These are phyloP conservation scores for Daktulosphaira vitifoliae DNA, from an alignment of 1,140 invertebrate genomes.

Conservation along the genomic window DNA sequence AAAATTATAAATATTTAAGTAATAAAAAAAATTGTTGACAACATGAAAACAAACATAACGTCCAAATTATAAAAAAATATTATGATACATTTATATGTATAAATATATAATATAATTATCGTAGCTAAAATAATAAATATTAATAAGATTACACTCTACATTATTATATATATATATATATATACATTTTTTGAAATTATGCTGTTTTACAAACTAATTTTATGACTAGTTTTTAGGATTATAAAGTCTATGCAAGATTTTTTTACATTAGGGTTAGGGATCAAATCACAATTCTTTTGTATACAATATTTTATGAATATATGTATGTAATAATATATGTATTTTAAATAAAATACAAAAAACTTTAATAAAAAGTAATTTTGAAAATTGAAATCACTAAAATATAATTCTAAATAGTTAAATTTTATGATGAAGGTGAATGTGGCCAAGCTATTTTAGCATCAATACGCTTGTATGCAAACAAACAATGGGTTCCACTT, in stretches of 20 bases:
- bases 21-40: too few relatives aligned
- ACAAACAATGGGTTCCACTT: slow-evolving; percentile 69
- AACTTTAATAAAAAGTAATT: neutral
- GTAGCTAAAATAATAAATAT: slow-evolving; percentile 15
- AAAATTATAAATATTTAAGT: too few relatives aligned
- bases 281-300: slow-evolving; percentile 3
- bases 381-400: neutral
- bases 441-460: slow-evolving; percentile 94
- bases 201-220: slow-evolving; percentile 13
- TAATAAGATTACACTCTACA: neutral
- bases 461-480: slow-evolving; percentile 90
- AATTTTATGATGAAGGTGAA: slow-evolving; percentile 43
- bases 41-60: too few relatives aligned
- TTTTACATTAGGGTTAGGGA: neutral
- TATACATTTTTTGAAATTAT: slow-evolving; percentile 12
- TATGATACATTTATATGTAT: too few relatives aligned
- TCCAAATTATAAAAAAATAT: too few relatives aligned
- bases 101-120: neutral
- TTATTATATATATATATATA: too few relatives aligned
- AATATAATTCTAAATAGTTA: neutral
- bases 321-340: too few relatives aligned
- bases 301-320: slow-evolving; percentile 1
- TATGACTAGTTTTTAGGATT: slow-evolving; percentile 31
- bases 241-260: slow-evolving; percentile 20
- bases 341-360: neutral